Conservation (phyloP, 1,140 invertebrate genomes). For the Coelopa frigida region DNA sequence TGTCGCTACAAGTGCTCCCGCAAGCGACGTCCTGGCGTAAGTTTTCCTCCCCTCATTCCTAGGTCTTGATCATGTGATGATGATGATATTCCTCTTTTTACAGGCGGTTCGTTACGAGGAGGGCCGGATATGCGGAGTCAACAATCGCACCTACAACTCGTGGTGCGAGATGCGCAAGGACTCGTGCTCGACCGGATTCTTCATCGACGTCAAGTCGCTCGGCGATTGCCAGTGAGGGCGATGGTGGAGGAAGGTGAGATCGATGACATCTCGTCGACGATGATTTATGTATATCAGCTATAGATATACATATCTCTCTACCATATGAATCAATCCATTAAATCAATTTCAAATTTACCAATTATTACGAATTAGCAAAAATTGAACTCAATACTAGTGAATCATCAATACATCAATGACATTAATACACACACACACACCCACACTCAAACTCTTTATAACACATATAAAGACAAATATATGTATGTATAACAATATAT, state of each 20-base stretch:
- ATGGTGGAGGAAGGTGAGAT: background rate
- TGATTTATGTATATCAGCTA: constrained; percentile 2
- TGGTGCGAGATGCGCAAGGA: constrained; percentile 83
- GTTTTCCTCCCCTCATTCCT: constrained; percentile 3
- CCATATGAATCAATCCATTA: too few relatives aligned
- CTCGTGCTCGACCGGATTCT: constrained; percentile 70
- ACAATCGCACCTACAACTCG: constrained; percentile 75
- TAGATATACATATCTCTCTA: too few relatives aligned
- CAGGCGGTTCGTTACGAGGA: constrained; percentile 16
- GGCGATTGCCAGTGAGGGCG: constrained; percentile 55
- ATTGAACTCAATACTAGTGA: too few relatives aligned
- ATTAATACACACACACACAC: constrained; percentile 9
- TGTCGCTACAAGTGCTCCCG: constrained; percentile 51
- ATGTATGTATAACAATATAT: background rate
- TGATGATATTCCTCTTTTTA: constrained; percentile 3
- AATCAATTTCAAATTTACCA: too few relatives aligned
- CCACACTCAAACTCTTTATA: constrained; percentile 4
- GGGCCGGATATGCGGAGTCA: constrained; percentile 64
- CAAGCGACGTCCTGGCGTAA: constrained; percentile 35
- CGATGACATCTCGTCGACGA: background rate
- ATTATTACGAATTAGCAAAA: too few relatives aligned
- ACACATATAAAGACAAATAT: background rate
- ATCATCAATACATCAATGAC: too few relatives aligned
- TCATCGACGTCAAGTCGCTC: constrained; percentile 66
- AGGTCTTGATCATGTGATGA: background rate